Conservation (phyloP, 1,140 invertebrate genomes). For the Laupala kohalensis region DNA sequence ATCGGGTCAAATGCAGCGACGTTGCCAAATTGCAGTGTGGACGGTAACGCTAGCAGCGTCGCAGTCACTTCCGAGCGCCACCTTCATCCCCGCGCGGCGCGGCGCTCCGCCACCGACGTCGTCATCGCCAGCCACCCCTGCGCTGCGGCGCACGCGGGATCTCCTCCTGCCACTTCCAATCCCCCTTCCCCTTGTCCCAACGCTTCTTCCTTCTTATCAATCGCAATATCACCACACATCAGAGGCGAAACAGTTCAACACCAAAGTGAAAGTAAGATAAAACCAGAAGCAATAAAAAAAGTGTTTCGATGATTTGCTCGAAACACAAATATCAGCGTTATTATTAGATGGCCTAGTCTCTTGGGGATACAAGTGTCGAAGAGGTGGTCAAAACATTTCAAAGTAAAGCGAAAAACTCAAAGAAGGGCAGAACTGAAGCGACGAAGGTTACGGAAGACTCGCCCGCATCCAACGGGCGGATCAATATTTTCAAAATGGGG, state of each 20-base stretch:
- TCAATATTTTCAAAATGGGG: conserved; percentile 9
- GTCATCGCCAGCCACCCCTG: too few relatives aligned
- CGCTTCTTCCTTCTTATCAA: too few relatives aligned
- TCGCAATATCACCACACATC: too few relatives aligned
- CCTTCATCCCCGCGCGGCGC: not conserved
- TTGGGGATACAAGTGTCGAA: too few relatives aligned
- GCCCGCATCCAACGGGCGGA: not conserved
- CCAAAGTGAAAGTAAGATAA: too few relatives aligned
- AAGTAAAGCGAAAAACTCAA: not conserved
- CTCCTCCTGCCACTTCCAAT: not conserved
- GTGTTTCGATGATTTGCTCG: too few relatives aligned
- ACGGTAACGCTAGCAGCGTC: not conserved
- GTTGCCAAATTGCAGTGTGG: conserved; percentile 6
- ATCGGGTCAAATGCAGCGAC: conserved; percentile 8
- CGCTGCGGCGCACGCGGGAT: too few relatives aligned
- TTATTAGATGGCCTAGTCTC: too few relatives aligned
- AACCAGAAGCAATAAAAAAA: not conserved
- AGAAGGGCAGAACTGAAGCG: not conserved
- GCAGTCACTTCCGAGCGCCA: not conserved
- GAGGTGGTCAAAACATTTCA: too few relatives aligned
- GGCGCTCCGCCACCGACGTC: too few relatives aligned
- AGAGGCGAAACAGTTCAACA: too few relatives aligned
- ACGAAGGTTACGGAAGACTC: not conserved
- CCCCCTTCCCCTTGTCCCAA: not conserved
- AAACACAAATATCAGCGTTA: too few relatives aligned